Conservation (phyloP, 2,113 vertebrate genomes). For the Origma solitaria region DNA sequence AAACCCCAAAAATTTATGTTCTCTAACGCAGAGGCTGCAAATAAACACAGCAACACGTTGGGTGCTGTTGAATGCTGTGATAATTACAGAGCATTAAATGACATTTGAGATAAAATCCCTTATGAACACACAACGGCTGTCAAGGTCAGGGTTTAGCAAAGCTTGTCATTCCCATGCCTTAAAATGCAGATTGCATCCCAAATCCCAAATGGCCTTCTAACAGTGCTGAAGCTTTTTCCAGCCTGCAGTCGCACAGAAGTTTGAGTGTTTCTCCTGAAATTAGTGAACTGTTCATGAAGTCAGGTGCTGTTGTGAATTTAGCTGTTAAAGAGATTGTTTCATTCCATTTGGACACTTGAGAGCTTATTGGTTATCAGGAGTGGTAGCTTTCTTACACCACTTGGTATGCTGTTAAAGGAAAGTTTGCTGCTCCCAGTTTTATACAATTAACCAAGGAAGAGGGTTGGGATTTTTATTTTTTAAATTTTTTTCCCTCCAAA, state of each 20-base stretch:
- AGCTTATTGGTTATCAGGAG: neutral
- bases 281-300: neutral
- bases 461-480: neutral
- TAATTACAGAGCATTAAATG: neutral
- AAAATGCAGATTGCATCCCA: neutral
- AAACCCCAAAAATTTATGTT: neutral
- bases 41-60: neutral
- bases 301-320: neutral
- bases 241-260: neutral
- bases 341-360: neutral
- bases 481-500: fast-evolving
- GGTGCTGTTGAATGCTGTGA: neutral
- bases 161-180: neutral
- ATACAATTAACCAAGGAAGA: neutral
- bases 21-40: neutral
- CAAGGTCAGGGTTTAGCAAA: conserved; percentile 27
- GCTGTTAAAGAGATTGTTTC: neutral
- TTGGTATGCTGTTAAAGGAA: neutral
- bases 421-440: neutral
- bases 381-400: neutral
- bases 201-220: neutral
- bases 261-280: neutral
- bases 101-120: neutral
- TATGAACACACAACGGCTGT: neutral
- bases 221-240: neutral